Conservation (phyloP, 2,797 vertebrate species). For the Enteromius trimaculatus region DNA sequence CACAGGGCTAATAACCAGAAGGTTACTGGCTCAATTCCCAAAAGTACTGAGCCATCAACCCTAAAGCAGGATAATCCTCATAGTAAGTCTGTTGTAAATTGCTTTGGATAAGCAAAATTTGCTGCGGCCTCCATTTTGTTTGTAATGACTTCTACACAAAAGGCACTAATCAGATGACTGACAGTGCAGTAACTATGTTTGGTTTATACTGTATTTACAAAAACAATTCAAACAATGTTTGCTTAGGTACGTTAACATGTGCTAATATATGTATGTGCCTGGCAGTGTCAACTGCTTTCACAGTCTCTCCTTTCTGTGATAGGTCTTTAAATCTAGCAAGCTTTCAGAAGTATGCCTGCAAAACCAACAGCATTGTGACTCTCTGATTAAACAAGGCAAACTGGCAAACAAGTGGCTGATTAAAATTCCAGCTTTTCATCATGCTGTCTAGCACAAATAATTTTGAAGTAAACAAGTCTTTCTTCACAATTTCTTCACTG, state of each 20-base stretch:
- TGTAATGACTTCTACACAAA: background rate
- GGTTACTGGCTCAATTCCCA: background rate
- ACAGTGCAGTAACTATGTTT: background rate
- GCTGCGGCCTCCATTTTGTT: background rate
- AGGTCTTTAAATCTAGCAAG: background rate
- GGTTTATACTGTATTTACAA: background rate
- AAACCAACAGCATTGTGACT: constrained; percentile 27
- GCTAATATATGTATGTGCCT: background rate
- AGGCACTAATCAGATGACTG: background rate
- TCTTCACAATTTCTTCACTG: background rate
- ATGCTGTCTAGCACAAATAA: constrained; percentile 9
- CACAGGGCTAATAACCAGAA: background rate
- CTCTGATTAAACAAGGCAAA: constrained; percentile 61
- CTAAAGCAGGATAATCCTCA: background rate
- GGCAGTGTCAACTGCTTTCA: constrained; percentile 32
- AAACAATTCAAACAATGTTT: background rate
- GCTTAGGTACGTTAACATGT: background rate
- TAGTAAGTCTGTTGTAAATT: background rate
- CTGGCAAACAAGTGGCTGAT: constrained; percentile 58
- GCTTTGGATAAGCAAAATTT: background rate
- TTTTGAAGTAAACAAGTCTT: constrained; percentile 18
- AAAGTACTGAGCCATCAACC: background rate
- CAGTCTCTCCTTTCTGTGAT: constrained; percentile 8
- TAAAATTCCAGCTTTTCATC: constrained; percentile 60
- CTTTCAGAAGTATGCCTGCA: background rate